phyloP scores from a whole-genome alignment of 2,113 vertebrate genomes.

The Chloropsis hardwickii region DNA sequence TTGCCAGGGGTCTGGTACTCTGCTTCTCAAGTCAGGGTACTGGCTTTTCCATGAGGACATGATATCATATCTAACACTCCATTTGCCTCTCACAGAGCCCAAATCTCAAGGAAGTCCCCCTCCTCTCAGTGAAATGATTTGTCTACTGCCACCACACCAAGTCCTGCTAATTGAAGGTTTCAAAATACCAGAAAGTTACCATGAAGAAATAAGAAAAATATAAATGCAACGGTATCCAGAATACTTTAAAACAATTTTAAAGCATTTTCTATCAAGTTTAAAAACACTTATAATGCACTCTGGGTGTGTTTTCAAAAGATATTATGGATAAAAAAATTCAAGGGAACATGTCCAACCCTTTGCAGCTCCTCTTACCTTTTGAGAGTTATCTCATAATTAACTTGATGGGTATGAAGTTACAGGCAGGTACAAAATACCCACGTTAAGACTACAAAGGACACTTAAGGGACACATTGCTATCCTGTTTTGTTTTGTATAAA shows the following conservation, averaged over 20 bases:
- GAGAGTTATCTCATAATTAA: background rate
- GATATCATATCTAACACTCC: fast-evolving
- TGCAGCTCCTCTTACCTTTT: background rate
- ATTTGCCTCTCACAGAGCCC: background rate
- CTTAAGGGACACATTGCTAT: background rate
- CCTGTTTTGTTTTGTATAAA: background rate
- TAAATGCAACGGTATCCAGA: fast-evolving
- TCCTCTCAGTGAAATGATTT: background rate
- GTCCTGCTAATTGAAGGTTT: background rate
- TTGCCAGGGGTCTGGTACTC: background rate
- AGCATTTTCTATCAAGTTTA: background rate
- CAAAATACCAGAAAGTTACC: background rate
- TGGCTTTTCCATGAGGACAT: background rate
- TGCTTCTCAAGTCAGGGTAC: background rate
- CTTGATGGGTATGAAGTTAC: background rate
- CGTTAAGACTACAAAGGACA: background rate
- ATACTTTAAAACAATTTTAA: background rate
- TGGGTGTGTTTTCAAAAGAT: background rate
- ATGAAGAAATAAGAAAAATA: background rate
- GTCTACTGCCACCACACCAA: background rate
- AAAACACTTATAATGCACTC: background rate
- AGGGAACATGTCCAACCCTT: background rate
- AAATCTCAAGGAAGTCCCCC: background rate
- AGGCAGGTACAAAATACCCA: background rate
- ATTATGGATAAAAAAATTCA: background rate